A percentile compares a stretch with the other conserved stretches of the same genome.
Conservation (phyloP, 1,140 invertebrate genomes). For the Cydia pomonella region DNA sequence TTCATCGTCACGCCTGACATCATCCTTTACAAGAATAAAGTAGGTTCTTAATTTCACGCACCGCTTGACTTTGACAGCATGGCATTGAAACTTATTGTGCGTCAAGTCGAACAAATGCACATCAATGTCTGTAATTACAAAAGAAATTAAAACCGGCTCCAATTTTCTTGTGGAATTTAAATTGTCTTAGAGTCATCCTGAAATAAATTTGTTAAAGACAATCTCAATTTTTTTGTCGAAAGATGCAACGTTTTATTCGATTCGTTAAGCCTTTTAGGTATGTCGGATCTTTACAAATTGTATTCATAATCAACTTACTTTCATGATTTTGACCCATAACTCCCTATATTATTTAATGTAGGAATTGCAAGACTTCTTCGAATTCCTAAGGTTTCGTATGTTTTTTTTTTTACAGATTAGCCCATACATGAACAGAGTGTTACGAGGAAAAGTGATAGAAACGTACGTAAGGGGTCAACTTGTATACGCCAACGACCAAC, state of each 20-base stretch:
- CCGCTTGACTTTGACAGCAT: neutral
- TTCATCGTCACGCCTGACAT: conserved; percentile 80
- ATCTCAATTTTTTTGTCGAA: too few relatives aligned
- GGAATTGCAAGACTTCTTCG: too few relatives aligned
- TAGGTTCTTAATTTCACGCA: conserved; percentile 42
- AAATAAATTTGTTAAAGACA: too few relatives aligned
- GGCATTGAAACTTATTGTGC: conserved; percentile 7
- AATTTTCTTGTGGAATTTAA: too few relatives aligned
- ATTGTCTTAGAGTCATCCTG: too few relatives aligned
- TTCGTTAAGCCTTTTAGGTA: too few relatives aligned
- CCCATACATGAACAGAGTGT: conserved; percentile 78
- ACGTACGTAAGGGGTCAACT: conserved; percentile 80
- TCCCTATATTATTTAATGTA: too few relatives aligned
- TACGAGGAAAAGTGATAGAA: conserved; percentile 77
- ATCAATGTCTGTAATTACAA: neutral
- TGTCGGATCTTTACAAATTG: too few relatives aligned
- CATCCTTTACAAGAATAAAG: conserved; percentile 83
- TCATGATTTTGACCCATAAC: too few relatives aligned
- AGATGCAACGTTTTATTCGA: too few relatives aligned
- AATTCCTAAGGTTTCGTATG: too few relatives aligned
- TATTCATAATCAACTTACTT: too few relatives aligned
- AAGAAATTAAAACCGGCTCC: neutral
- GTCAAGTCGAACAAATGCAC: neutral
- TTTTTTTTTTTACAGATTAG: conserved; percentile 58
- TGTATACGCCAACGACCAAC: conserved; percentile 73